Percentiles rank a stretch among this genome's conserved stretches.
phyloP scores from a whole-genome alignment of 2,888 invertebrate genomes.

The Adelphocoris suturalis region DNA sequence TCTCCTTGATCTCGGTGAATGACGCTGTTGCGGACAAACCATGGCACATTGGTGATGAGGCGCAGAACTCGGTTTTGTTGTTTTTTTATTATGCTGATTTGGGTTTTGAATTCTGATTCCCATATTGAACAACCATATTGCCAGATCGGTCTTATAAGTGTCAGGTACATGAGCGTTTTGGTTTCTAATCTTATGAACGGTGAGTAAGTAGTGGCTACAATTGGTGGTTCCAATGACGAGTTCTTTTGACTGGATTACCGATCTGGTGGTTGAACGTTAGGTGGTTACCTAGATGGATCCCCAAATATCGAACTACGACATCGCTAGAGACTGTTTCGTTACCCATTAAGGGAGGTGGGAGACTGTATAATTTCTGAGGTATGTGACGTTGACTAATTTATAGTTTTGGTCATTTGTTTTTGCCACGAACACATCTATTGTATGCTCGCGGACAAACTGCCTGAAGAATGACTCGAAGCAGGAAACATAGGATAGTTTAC shows the following conservation, averaged over 20 bases:
- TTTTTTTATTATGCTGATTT: background rate
- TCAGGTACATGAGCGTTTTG: background rate
- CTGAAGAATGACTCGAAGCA: too few species aligned
- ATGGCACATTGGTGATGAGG: background rate
- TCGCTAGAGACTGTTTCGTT: too few species aligned
- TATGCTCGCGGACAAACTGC: too few species aligned
- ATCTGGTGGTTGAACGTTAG: background rate
- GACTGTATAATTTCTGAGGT: too few species aligned
- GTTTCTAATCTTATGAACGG: background rate
- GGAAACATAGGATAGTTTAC: too few species aligned
- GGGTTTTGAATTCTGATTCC: background rate
- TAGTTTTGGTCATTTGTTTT: too few species aligned
- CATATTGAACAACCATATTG: background rate
- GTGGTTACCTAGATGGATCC: too few species aligned
- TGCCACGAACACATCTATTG: too few species aligned
- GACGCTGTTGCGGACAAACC: background rate
- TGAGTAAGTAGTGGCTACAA: background rate
- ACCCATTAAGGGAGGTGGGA: too few species aligned
- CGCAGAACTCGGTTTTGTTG: background rate
- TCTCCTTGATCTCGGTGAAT: background rate
- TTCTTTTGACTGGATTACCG: background rate
- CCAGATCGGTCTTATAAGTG: background rate
- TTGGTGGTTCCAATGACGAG: background rate
- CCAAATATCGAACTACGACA: too few species aligned
- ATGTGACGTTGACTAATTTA: too few species aligned